Evolutionary conservation across 1,140 invertebrate genomes (phyloP).

Genomic region (Drosophila mojavensis): DNA sequence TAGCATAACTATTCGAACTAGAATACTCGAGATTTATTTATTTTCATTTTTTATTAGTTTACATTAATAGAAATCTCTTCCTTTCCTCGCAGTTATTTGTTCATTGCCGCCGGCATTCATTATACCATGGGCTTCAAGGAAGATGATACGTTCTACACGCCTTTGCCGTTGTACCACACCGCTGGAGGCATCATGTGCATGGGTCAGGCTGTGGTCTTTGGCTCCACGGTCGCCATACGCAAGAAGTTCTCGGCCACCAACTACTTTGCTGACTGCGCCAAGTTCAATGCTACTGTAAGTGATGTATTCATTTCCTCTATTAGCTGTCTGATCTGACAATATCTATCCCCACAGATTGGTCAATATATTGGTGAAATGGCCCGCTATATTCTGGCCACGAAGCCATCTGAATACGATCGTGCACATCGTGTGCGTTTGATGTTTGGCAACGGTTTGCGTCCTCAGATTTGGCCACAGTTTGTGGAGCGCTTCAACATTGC

Average conservation of each 20-base stretch:
- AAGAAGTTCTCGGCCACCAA: slow-evolving; percentile 97
- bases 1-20: no score
- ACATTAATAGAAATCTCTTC: slow-evolving; percentile 1
- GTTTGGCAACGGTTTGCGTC: slow-evolving; percentile 97
- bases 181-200: slow-evolving; percentile 95
- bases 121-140: slow-evolving; percentile 87
- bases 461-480: slow-evolving; percentile 97
- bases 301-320: neutral
- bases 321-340: slow-evolving; percentile 26
- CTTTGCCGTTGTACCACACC: slow-evolving; percentile 97
- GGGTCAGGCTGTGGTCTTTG: slow-evolving; percentile 93
- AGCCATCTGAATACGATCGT: slow-evolving; percentile 90
- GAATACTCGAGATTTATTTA: no score
- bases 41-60: no score
- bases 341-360: slow-evolving; percentile 45
- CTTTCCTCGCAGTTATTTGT: slow-evolving; percentile 86
- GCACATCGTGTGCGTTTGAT: slow-evolving; percentile 93
- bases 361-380: slow-evolving; percentile 99
- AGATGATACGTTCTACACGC: slow-evolving; percentile 94
- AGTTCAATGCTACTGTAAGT: slow-evolving; percentile 97
- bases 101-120: slow-evolving; percentile 90
- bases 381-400: slow-evolving; percentile 96
- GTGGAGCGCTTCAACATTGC: slow-evolving; percentile 94
- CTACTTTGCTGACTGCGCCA: slow-evolving; percentile 96
- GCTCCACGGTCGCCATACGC: slow-evolving; percentile 92